Conservation (phyloP, 2,888 invertebrate genomes). For the Eupithecia vulgata region DNA sequence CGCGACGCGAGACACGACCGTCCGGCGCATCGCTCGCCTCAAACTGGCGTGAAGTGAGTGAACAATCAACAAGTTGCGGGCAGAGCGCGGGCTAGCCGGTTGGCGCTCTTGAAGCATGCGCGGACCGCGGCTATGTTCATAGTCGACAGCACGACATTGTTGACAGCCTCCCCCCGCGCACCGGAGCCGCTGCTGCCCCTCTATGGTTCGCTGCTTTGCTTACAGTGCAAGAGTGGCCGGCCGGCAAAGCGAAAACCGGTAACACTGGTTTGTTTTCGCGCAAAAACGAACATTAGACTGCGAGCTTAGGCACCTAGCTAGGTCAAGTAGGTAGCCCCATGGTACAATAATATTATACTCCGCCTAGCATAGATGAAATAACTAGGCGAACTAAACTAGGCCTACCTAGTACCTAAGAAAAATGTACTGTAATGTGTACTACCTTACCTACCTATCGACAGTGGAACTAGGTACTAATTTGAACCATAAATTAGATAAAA, state of each 20-base stretch:
- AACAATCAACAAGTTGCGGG: slow-evolving; percentile 82
- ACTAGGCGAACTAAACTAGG: no score
- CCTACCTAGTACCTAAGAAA: no score
- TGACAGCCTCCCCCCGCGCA: slow-evolving; percentile 52
- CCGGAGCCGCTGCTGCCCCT: slow-evolving; percentile 41
- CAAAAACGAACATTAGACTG: slow-evolving; percentile 71
- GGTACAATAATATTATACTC: no score
- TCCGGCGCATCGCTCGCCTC: slow-evolving; percentile 78
- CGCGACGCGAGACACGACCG: slow-evolving; percentile 70
- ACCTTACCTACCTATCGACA: no score
- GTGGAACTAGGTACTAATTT: no score
- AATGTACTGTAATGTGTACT: no score
- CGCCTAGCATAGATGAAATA: no score
- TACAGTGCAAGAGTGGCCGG: slow-evolving; percentile 39
- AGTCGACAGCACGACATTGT: slow-evolving; percentile 64
- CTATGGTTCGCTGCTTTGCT: slow-evolving; percentile 29
- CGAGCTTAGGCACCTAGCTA: slow-evolving; percentile 47
- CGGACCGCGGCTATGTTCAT: slow-evolving; percentile 73
- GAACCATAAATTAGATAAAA: no score
- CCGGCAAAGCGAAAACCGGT: slow-evolving; percentile 69
- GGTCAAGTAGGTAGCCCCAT: slow-evolving; percentile 11
- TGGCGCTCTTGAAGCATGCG: slow-evolving; percentile 72
- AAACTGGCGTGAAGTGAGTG: slow-evolving; percentile 79
- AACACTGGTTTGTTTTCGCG: slow-evolving; percentile 78
- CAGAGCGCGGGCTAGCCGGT: slow-evolving; percentile 54